Conservation (phyloP, 2,797 vertebrate genomes). For the Hapalemur alaotrensis region DNA sequence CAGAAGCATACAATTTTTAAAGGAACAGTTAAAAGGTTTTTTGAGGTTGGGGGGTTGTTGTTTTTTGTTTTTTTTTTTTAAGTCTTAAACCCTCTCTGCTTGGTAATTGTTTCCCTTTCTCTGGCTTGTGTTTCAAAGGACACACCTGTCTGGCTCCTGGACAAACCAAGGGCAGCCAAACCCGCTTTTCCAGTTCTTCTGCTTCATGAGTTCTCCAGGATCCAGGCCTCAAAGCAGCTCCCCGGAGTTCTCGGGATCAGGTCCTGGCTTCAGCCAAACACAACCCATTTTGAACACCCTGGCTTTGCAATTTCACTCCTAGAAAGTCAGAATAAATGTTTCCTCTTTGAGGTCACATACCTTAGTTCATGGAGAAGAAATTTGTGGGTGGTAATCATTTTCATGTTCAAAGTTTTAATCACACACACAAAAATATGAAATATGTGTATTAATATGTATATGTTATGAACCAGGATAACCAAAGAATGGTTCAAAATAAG, state of each 20-base stretch:
- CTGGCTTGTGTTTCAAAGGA: constrained; percentile 55
- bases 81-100: not conserved
- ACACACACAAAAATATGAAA: not conserved
- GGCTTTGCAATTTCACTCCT: not conserved
- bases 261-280: not conserved
- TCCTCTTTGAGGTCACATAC: not conserved
- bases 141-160: constrained; percentile 36
- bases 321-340: not conserved
- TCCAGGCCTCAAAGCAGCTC: constrained; percentile 11
- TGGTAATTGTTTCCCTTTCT: not conserved
- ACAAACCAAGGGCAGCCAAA: not conserved
- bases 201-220: not conserved
- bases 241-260: not conserved
- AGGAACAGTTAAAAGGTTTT: not conserved
- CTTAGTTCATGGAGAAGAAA: not conserved
- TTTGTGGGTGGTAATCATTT: not conserved
- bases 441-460: not conserved
- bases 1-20: not conserved
- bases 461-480: not conserved
- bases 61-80: not conserved
- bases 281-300: not conserved
- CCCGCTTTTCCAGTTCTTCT: constrained; percentile 61
- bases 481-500: not conserved
- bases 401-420: not conserved
- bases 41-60: no score